Base-by-base conservation (phyloP, 1,140 invertebrate species). In the Pseudomyrmex dendroicus region DNA sequence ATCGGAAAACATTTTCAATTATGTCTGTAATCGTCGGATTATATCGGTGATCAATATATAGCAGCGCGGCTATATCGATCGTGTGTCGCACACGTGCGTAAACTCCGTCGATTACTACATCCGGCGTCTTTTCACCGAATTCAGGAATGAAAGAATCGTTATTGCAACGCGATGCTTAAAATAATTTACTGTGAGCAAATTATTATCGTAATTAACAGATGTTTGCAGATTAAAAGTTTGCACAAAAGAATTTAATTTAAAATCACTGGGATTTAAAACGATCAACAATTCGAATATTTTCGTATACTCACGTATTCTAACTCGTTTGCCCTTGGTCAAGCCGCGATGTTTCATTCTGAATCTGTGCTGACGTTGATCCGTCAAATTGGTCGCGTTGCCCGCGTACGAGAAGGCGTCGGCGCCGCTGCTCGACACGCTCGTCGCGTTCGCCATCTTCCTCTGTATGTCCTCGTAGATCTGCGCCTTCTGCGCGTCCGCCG, bases 331-430 rank as follows among this genome's bases (percentile, higher is more conserved):
- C 63, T 94, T 94, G 52, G 89, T 74, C 15, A 91, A 73, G 59
- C 91, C 91, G 48, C 93, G 92, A 78, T 94, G 93, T 68, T 94
- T 94, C 88, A 93, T 85, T 52, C 92, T 91, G 66, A 92, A 90
- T 85, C 90, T 93, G 70, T 91, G 92, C 20, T 91, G 91, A 73
- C 91, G 90, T 17, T 93, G 90, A 48, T 73, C 77, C 17, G 84
- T 48, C 17, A 73, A 86, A 46, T 83, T 73, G 15, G 90, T 92
- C 5, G 78, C 70, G 63, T 90, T 90, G 80, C 89, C 92, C 15
- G 25, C 20, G 61, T 73, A 85, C n/a, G 84, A 62, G 4, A 50
- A 77, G 5, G 35, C 5, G 5, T 35, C 35, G 35, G 35, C 35
- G 9, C 62, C 54, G 17, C 56, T 50, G 73, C 82, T 59, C 82